These are phyloP conservation scores for Silurus meridionalis DNA, from an alignment of 2,113 vertebrate species.

Conservation along the genomic window DNA sequence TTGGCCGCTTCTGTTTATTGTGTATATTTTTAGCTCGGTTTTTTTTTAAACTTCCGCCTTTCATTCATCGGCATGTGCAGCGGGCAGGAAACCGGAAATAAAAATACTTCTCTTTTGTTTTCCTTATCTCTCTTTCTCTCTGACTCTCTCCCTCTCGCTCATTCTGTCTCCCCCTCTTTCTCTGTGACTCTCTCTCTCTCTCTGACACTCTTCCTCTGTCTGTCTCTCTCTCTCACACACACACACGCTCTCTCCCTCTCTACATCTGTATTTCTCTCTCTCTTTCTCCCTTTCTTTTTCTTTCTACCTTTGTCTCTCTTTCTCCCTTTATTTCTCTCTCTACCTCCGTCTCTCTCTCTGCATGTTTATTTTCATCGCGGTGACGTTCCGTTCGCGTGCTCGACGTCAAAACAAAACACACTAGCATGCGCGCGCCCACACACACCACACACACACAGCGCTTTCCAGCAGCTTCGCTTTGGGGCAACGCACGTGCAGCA, in stretches of 20 bases:
- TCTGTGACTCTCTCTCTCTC: not conserved
- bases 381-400: not conserved
- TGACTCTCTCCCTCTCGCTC: not conserved
- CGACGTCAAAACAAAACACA: constrained; percentile 1
- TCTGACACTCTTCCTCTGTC: too few relatives aligned
- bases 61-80: constrained; percentile 19
- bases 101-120: not conserved
- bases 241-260: not conserved
- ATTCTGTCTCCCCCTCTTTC: not conserved
- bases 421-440: not conserved
- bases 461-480: constrained; percentile 14
- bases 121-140: not conserved
- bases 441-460: not conserved
- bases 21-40: not conserved
- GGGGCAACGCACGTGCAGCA: constrained; percentile 9
- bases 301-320: not conserved
- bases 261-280: not conserved
- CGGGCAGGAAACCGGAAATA: constrained; percentile 27
- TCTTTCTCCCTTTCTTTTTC: not conserved
- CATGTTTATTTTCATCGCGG: not conserved
- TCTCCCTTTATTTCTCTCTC: not conserved
- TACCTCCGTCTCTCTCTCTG: not conserved
- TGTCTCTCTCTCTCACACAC: not conserved
- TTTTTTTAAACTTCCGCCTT: not conserved
- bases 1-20: not conserved